Base-by-base conservation (phyloP, 2,797 vertebrate genomes). In the Cirrhinus molitorella region DNA sequence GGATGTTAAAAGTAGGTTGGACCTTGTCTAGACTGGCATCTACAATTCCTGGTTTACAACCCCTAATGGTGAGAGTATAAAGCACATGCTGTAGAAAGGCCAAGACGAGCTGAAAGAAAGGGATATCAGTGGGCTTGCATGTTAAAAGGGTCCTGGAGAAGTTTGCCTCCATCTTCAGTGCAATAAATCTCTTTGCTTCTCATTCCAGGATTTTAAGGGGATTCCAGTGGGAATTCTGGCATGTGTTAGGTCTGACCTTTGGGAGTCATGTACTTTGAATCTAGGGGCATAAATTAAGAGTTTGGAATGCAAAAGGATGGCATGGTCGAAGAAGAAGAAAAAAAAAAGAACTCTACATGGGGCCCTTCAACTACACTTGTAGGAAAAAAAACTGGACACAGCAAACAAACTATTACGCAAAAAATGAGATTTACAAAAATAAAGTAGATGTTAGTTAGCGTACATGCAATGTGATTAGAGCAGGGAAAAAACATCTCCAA, bases 211-310 rank as follows among this genome's bases (percentile, higher is more conserved):
- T 94, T 95, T 94, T 91, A 92, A 91, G 92, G 90, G 94, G 94
- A 94, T 94, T 94, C 94, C 93, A 90, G 86, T 92, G 94, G 94
- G 94, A 95, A 92, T 91, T 92, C 92, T 93, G 93, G 94, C 95
- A 96, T 96, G 95, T 93, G 94, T 92, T 93, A 90, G 91, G 82
- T 37, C 92, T 96, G 95, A 96, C 95, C 95, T 95, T 94, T 93
- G 82, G 86, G 92, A 93, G 92, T 91, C 89, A 43, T 89, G 91
- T 92, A 92, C 92, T 93, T 93, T 94, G 92, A 94, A 94, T 93
- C 88, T 80, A 88, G 90, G 88, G 81, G 91, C 94, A 95, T 95
- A 94, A 95, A 95, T 95, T 95, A 94, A 75, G 88, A 80, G 87
- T 82, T 85, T 90, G 93, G 94, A 94, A 94, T 93, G 91, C 88